Evolutionary conservation across 2,113 vertebrate genomes (phyloP).

Genomic region (Pluvianellus socialis): DNA sequence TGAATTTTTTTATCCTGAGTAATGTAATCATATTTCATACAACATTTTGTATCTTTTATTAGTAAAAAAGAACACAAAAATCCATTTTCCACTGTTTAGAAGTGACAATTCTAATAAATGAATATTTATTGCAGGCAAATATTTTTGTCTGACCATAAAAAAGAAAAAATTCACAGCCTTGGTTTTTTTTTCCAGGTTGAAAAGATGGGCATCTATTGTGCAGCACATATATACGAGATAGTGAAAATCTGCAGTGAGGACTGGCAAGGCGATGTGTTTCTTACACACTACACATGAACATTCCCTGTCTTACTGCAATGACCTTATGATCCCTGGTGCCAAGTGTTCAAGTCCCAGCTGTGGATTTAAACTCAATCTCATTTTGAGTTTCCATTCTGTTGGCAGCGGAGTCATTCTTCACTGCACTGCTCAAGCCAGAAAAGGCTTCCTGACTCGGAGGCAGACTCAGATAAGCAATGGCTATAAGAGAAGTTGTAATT

Average conservation of each 20-base stretch:
- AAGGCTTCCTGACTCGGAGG: slow-evolving; percentile 30
- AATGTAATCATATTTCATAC: background rate
- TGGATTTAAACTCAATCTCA: slow-evolving; percentile 75
- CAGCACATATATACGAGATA: background rate
- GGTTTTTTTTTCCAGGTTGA: background rate
- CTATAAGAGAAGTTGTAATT: slow-evolving; percentile 66
- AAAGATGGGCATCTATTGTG: background rate
- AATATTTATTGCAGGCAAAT: background rate
- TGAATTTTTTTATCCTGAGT: background rate
- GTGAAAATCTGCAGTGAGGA: slow-evolving; percentile 6
- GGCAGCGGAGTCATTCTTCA: slow-evolving; percentile 67
- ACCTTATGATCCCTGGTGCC: slow-evolving; percentile 64
- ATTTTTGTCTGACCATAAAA: background rate
- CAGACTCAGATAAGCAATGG: slow-evolving; percentile 56
- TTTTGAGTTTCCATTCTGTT: slow-evolving; percentile 72
- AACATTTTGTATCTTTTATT: background rate
- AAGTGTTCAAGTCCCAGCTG: slow-evolving; percentile 66
- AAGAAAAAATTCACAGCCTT: background rate
- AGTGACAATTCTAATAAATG: background rate
- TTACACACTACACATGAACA: slow-evolving; percentile 20
- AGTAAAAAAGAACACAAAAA: slow-evolving; percentile 12
- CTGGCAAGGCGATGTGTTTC: slow-evolving; percentile 10
- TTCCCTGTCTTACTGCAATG: slow-evolving; percentile 57
- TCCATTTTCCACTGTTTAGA: background rate
- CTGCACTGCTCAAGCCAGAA: slow-evolving; percentile 52